Evolutionary conservation across 1,140 invertebrate genomes (phyloP), one percentile per base, ranked within the genome.

Genomic region (Mizuhopecten yessoensis): DNA sequence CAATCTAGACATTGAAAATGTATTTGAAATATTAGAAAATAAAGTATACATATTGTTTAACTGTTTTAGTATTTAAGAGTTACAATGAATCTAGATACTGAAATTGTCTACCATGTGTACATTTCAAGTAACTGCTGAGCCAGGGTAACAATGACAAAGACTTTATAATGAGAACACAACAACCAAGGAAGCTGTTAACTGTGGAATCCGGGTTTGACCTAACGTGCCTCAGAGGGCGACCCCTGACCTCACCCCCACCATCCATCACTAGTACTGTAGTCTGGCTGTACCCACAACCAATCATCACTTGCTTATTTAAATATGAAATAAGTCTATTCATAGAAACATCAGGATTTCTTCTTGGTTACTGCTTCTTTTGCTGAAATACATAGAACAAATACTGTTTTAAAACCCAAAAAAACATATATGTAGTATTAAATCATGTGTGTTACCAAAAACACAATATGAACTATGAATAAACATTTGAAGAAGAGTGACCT

Each of bases 131-230:
- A 75, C 5, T 75, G n/a, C n/a, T 39, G 5, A 39, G 13, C 13
- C 29, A 29, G 57, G 57, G n/a, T n/a, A 75, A 75, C 57, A 75
- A 75, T 75, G 57, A 29, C n/a, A 75, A 75, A 75, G 57, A 75
- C 23, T 75, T 49, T 75, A 75, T 75, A 75, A 2, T 17, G 57
- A 75, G 23, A 75, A 75, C 57, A 75, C 15, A 75, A 75, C 57
- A 75, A 75, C 57, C 57, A 75, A 75, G 57, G 57, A 75, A 75
- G 57, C 57, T 75, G 57, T 75, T 29, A 75, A n/a, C 57, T 1
- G 57, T 29, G n/a, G 57, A n/a, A 29, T n/a, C 23, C 3, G 57
- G 57, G n/a, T n/a, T 75, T 75, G 3, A 45, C 11, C 23, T 75
- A 75, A 17, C 57, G 11, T 75, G 57, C n/a, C 57, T 75, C 5